These are phyloP conservation scores for Tringa solitaria DNA, from an alignment of 2,113 vertebrate species.

Conservation along the genomic window DNA sequence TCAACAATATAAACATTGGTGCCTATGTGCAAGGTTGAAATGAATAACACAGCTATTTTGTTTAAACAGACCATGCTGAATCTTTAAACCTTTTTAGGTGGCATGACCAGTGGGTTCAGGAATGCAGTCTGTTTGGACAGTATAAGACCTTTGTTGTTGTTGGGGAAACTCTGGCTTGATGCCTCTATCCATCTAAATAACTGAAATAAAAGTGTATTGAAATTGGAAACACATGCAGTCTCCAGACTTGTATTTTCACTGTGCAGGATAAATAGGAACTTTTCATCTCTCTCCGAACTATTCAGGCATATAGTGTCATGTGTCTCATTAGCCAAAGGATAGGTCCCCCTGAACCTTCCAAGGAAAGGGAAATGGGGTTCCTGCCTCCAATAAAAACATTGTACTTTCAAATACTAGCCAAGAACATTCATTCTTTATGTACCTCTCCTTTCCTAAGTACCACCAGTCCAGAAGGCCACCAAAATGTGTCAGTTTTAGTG, in stretches of 20 bases:
- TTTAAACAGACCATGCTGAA: conserved; percentile 26
- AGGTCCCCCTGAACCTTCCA: conserved; percentile 23
- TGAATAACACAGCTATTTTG: conserved; percentile 12
- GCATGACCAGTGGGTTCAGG: conserved; percentile 53
- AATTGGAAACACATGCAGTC: conserved; percentile 69
- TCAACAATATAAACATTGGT: conserved; percentile 27
- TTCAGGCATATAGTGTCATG: not conserved
- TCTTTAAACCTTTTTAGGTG: conserved; percentile 55
- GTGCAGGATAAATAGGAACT: conserved; percentile 61
- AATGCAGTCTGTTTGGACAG: conserved; percentile 68
- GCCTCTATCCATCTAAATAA: conserved; percentile 67
- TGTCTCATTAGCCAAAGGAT: conserved; percentile 45
- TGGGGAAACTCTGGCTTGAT: conserved; percentile 71
- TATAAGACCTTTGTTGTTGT: conserved; percentile 63
- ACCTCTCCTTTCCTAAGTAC: not conserved
- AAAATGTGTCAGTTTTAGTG: not conserved
- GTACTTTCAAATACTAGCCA: conserved; percentile 31
- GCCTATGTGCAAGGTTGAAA: not conserved
- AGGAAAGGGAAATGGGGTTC: conserved; percentile 50
- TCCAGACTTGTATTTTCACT: conserved; percentile 62
- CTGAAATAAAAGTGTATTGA: conserved; percentile 63
- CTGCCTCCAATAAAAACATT: conserved; percentile 38
- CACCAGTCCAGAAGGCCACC: conserved; percentile 19
- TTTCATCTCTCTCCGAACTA: conserved; percentile 52
- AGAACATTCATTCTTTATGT: conserved; percentile 17